Evolutionary conservation across 1,140 invertebrate genomes (phyloP).

Genomic region (Procambarus virginalis): DNA sequence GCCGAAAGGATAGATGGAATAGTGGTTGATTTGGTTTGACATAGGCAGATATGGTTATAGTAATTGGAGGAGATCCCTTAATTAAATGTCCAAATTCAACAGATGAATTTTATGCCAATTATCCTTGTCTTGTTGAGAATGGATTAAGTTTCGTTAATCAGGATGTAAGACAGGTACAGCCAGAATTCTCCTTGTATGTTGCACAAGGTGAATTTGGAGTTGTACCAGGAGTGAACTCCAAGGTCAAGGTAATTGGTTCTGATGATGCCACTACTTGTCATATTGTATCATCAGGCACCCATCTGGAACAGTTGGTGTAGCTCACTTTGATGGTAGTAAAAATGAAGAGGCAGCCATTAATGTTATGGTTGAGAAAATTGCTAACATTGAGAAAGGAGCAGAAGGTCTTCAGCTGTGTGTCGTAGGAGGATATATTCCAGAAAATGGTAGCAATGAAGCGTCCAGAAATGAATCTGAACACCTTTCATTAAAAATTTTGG

Average conservation of each 20-base stretch:
- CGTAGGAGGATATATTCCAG: conserved; percentile 66
- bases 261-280: conserved; percentile 71
- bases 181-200: conserved; percentile 64
- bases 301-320: conserved; percentile 60
- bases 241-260: conserved; percentile 66
- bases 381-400: conserved; percentile 28
- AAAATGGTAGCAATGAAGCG: conserved; percentile 37
- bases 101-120: conserved; percentile 33
- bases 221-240: conserved; percentile 58
- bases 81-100: conserved; percentile 40
- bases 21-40: not conserved
- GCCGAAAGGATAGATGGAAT: conserved; percentile 34
- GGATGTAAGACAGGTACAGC: conserved; percentile 13
- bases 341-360: conserved; percentile 56
- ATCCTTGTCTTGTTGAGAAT: conserved; percentile 35
- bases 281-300: conserved; percentile 66
- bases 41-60: conserved; percentile 54
- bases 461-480: conserved; percentile 57
- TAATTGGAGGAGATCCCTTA: conserved; percentile 46
- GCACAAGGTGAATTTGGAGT: conserved; percentile 70
- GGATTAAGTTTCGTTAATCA: conserved; percentile 37
- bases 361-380: conserved; percentile 50
- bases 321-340: conserved; percentile 70
- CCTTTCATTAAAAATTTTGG: conserved; percentile 67
- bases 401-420: conserved; percentile 65